phyloP scores from a whole-genome alignment of 2,797 vertebrate genomes.

The Denticeps clupeoides region DNA sequence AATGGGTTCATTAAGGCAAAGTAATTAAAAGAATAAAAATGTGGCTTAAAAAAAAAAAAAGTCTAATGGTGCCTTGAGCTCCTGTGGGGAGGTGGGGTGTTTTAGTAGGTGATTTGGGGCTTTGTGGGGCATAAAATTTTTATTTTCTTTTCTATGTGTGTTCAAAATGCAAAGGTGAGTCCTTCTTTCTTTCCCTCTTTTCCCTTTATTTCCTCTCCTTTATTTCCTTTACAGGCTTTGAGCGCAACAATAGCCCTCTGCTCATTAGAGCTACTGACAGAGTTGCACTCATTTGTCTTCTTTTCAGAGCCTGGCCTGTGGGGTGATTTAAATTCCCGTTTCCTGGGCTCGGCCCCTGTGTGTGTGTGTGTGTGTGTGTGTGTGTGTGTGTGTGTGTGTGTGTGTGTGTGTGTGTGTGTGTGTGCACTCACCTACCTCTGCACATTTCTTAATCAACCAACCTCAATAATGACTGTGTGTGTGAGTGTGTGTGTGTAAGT shows the following conservation, averaged over 20 bases:
- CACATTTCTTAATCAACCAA: neutral
- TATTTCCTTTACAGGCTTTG: no score
- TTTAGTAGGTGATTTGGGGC: no score
- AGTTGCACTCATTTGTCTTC: slow-evolving; percentile 55
- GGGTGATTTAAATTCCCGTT: slow-evolving; percentile 48
- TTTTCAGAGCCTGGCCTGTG: slow-evolving; percentile 44
- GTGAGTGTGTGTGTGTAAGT: slow-evolving; percentile 1
- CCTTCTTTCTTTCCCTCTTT: slow-evolving; percentile 24
- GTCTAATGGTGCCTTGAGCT: slow-evolving; percentile 34
- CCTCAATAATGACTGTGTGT: neutral
- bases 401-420: neutral
- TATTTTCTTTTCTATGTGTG: no score
- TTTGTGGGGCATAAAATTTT: no score
- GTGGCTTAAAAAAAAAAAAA: slow-evolving; percentile 32
- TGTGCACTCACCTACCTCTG: neutral
- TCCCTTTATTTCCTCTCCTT: no score
- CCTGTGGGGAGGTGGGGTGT: slow-evolving; percentile 31
- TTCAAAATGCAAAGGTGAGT: no score
- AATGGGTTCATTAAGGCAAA: slow-evolving; percentile 46
- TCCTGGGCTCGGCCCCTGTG: slow-evolving; percentile 37
- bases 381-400: neutral
- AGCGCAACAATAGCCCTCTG: slow-evolving; percentile 44
- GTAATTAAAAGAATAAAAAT: slow-evolving; percentile 43
- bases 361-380: neutral
- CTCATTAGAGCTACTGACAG: slow-evolving; percentile 46